Evolutionary conservation across 2,888 invertebrate genomes (phyloP).

Genomic region (Drosophila nr. fundita): DNA sequence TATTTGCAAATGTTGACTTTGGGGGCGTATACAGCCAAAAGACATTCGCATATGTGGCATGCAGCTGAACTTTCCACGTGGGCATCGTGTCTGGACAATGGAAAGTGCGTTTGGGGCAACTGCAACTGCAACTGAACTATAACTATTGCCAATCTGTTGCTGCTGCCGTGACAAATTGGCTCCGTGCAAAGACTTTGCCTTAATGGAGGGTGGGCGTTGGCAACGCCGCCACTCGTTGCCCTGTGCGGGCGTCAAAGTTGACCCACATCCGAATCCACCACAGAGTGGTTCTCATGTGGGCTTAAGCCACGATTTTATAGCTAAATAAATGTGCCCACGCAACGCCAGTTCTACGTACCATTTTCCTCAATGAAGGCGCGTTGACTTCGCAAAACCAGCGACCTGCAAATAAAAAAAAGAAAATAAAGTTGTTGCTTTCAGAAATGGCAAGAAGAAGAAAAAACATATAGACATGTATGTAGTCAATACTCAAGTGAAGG

Average conservation of each 20-base stretch:
- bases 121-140: constrained; percentile 20
- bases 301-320: constrained; percentile 53
- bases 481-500: neutral
- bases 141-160: constrained; percentile 42
- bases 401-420: constrained; percentile 75
- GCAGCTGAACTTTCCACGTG: constrained; percentile 32
- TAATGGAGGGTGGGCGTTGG: constrained; percentile 38
- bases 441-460: constrained; percentile 8
- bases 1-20: constrained; percentile 27
- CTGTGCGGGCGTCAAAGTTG: constrained; percentile 73
- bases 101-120: constrained; percentile 62
- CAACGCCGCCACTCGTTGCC: constrained; percentile 19
- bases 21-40: constrained; percentile 44
- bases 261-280: constrained; percentile 67
- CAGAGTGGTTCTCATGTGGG: constrained; percentile 63
- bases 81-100: constrained; percentile 51
- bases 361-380: constrained; percentile 84
- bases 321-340: constrained; percentile 35
- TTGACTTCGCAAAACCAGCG: constrained; percentile 84
- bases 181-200: constrained; percentile 30
- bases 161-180: constrained; percentile 62
- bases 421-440: constrained; percentile 17
- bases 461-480: neutral
- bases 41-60: constrained; percentile 50
- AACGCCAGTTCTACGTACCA: constrained; percentile 78